Evolutionary conservation across 2,888 invertebrate genomes (phyloP), one percentile per base, ranked within the genome.

Genomic region (Pycnomerus fuliginosus): DNA sequence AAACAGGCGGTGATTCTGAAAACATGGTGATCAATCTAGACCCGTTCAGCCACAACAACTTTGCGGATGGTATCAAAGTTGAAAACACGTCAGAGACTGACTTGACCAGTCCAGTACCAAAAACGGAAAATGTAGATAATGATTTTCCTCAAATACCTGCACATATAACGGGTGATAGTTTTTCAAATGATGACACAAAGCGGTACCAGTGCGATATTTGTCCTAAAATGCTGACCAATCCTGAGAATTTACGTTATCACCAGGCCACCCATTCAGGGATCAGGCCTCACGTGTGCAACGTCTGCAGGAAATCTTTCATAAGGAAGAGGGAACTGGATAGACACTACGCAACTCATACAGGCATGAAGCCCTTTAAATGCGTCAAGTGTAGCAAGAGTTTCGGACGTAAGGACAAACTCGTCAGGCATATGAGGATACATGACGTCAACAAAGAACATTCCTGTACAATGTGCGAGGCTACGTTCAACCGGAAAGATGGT

Each of bases 321-420:
- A 72, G 85, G 1, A 84, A 85, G 67, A 75, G 85, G 25, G 86
- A 87, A 67, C 68, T 85, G 5, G 84, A 85, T 52, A 74, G 85
- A 0, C 87, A 87, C 68, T 75, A 79, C 10, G 75, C 80, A 1
- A 75, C 84, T 1, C 86, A 86, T 66, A 77, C 83, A 24, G 85
- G 80, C 1, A 75, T 81, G 69, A 82, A 83, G 55, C 79, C 84
- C 1, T 84, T 83, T 60, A 79, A 80, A 34, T 87, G 87, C 62
- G 76, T 74, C 33, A 76, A 79, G 41, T 86, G 86, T 69, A 80
- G 80, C 50, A 83, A 83, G 56, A 77, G 79, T 51, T 84, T 84
- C 64, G 81, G 79, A 23, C 76, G 83, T 30, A 85, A 83, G 58
- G 85, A 86, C 58, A 85, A 85, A 67, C 72, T 83, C 37, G 75